A percentile compares a stretch with the other conserved stretches of the same genome.
phyloP scores from a whole-genome alignment of 2,113 vertebrate species.

The Cottus gobio region DNA sequence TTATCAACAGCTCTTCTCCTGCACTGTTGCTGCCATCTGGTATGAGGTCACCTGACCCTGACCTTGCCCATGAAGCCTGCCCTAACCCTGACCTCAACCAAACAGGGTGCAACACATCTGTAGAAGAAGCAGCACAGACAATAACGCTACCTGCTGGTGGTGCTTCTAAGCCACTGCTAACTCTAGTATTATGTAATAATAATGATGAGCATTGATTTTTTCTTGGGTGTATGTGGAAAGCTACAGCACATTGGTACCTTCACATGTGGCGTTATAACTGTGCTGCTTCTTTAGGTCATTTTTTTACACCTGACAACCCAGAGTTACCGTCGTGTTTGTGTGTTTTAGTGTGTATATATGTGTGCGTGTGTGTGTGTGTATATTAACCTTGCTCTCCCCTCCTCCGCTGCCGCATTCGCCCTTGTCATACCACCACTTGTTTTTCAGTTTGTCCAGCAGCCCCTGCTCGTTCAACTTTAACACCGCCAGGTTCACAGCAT shows the following conservation, averaged over 20 bases:
- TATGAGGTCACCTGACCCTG: conserved; percentile 72
- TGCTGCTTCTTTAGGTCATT: conserved; percentile 56
- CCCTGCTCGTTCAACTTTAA: conserved; percentile 82
- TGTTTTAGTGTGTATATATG: conserved; percentile 15
- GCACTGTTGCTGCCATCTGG: conserved; percentile 70
- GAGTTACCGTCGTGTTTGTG: conserved; percentile 30
- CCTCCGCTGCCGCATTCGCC: conserved; percentile 81
- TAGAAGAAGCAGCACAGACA: conserved; percentile 56
- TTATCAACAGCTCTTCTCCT: conserved; percentile 49
- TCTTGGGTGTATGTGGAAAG: not conserved
- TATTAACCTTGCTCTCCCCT: conserved; percentile 81
- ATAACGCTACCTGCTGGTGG: conserved; percentile 20
- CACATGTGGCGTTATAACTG: conserved; percentile 35
- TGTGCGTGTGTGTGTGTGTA: conserved; percentile 47
- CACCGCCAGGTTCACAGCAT: conserved; percentile 80
- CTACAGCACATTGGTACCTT: not conserved
- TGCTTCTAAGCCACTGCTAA: not conserved
- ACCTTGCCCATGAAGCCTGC: conserved; percentile 31
- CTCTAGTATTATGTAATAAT: not conserved
- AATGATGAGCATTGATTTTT: not conserved
- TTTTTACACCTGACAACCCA: conserved; percentile 36
- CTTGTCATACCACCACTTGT: conserved; percentile 82
- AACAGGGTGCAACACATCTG: conserved; percentile 59
- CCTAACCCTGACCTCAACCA: conserved; percentile 72
- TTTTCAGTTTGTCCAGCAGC: conserved; percentile 82